Evolutionary conservation across 2,797 vertebrate species (phyloP).

Genomic region (Peromyscus nudipes): DNA sequence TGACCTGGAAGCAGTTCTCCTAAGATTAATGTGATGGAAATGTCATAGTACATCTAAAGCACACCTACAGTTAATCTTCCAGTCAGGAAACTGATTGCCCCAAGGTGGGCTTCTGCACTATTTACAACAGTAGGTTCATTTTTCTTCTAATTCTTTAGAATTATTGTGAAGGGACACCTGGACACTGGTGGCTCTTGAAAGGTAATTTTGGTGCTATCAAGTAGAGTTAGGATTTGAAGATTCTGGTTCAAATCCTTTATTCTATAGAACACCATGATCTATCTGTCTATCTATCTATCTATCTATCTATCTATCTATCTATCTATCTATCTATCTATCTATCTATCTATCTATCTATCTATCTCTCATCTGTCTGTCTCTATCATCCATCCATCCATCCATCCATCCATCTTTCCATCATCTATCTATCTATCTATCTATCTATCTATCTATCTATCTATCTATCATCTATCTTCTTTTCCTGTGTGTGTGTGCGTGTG

Average conservation of each 20-base stretch:
- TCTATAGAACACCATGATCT: not conserved
- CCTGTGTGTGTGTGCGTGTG: not conserved
- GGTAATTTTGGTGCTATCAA: conserved; percentile 23
- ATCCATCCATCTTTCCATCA: not conserved
- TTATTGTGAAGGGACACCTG: not conserved
- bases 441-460: not conserved
- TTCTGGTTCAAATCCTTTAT: conserved; percentile 50
- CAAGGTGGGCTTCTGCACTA: not conserved
- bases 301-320: not conserved
- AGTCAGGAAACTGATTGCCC: not conserved
- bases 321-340: not conserved
- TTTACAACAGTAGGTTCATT: not conserved
- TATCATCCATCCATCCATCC: not conserved
- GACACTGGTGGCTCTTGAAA: not conserved
- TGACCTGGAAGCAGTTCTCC: not conserved
- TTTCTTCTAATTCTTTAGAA: conserved; percentile 14
- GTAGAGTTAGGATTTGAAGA: not conserved
- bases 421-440: not conserved
- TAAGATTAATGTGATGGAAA: not conserved
- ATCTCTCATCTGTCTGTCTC: too few relatives aligned
- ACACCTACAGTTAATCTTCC: not conserved
- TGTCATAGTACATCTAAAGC: not conserved
- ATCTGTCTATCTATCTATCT: not conserved
- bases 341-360: not conserved
- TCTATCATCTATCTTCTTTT: not conserved